A percentile compares a stretch with the other conserved stretches of the same genome.
Conservation (phyloP, 2,888 invertebrate species). For the Dryobota labecula region DNA sequence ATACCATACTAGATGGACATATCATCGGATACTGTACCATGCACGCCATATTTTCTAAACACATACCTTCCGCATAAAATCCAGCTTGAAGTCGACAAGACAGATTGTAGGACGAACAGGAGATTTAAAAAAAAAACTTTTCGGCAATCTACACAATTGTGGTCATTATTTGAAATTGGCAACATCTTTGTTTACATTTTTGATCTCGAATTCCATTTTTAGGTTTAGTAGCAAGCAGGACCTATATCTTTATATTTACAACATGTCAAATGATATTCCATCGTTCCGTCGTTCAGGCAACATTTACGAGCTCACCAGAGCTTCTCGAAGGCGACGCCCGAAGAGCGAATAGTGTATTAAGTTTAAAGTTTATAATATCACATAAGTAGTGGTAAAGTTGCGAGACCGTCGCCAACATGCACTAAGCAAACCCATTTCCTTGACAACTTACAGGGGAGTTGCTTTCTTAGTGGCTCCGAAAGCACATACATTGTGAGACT, state of each 20-base stretch:
- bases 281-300: slow-evolving; percentile 20
- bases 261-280: slow-evolving; percentile 20
- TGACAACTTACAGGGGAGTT: slow-evolving; percentile 37
- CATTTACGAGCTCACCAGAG: slow-evolving; percentile 42
- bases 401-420: slow-evolving; percentile 38
- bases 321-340: slow-evolving; percentile 26
- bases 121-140: no score
- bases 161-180: no score
- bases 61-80: no score
- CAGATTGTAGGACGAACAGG: no score
- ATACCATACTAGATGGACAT: no score
- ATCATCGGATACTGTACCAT: no score
- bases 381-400: slow-evolving; percentile 52
- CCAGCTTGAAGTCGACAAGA: no score
- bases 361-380: slow-evolving; percentile 58
- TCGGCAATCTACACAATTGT: no score
- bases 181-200: no score
- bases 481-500: slow-evolving; percentile 5
- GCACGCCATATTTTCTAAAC: no score
- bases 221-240: no score
- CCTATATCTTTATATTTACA: slow-evolving; percentile 11
- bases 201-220: no score
- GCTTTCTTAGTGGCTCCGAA: slow-evolving; percentile 17
- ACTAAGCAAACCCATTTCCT: slow-evolving; percentile 48
- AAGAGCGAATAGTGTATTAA: slow-evolving; percentile 49